phyloP scores from a whole-genome alignment of 2,113 vertebrate species.

The Sebastes schlegelii region DNA sequence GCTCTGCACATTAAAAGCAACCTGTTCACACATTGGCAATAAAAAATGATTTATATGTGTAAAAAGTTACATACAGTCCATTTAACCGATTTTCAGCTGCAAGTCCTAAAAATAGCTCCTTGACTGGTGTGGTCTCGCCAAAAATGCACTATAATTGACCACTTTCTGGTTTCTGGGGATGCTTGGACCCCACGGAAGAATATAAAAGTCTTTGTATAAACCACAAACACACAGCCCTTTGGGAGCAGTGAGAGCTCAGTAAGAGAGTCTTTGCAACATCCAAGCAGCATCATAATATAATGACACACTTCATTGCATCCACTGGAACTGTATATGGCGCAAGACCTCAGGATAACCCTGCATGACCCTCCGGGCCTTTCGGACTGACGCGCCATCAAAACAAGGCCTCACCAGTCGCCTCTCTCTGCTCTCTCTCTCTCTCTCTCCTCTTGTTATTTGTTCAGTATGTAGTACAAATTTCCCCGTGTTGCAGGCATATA shows the following conservation, averaged over 20 bases:
- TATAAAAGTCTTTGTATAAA: conserved; percentile 17
- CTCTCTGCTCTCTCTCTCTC: conserved; percentile 49
- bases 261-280: conserved; percentile 47
- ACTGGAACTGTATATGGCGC: conserved; percentile 67
- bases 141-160: conserved; percentile 5
- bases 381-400: conserved; percentile 69
- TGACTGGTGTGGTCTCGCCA: conserved; percentile 16
- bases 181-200: conserved; percentile 22
- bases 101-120: conserved; percentile 40
- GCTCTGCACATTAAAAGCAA: no score
- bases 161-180: conserved; percentile 22
- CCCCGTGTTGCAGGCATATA: conserved; percentile 88
- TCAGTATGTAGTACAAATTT: conserved; percentile 99
- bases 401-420: conserved; percentile 54
- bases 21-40: no score
- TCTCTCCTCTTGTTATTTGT: conserved; percentile 88
- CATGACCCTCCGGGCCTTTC: conserved; percentile 69
- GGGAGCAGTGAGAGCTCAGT: conserved; percentile 31
- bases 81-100: conserved; percentile 2
- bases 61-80: no score
- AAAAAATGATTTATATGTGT: no score
- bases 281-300: conserved; percentile 71
- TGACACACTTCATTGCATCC: conserved; percentile 78
- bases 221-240: conserved; percentile 31
- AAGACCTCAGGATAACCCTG: conserved; percentile 64